Evolutionary conservation across 2,113 vertebrate species (phyloP).

Genomic region (Dicaeum eximium): DNA sequence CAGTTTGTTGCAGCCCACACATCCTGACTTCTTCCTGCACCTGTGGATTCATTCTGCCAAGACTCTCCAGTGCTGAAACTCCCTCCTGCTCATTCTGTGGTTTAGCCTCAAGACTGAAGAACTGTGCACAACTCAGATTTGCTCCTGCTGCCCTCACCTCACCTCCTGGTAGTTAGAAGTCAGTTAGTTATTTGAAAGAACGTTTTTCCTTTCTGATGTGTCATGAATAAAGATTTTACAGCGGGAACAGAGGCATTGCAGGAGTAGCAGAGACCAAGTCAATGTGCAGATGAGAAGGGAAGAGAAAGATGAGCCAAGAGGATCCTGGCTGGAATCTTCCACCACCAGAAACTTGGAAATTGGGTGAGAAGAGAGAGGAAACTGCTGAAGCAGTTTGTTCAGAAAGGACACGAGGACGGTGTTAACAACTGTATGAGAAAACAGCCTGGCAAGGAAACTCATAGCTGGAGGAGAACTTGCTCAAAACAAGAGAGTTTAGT

Average conservation of each 20-base stretch:
- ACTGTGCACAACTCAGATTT: neutral
- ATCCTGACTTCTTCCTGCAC: neutral
- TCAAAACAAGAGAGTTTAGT: neutral
- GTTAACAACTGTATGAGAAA: neutral
- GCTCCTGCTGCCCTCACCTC: neutral
- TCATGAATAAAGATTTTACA: neutral
- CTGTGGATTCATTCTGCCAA: neutral
- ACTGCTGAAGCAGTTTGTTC: neutral
- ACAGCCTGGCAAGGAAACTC: neutral
- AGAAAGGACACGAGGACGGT: neutral
- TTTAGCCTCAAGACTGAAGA: neutral
- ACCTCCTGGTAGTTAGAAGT: neutral
- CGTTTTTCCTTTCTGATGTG: fast-evolving
- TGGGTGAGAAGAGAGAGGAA: neutral
- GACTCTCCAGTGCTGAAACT: neutral
- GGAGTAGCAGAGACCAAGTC: neutral
- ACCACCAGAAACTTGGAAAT: neutral
- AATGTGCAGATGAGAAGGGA: neutral
- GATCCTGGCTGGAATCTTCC: slow-evolving; percentile 1
- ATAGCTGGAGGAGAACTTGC: neutral
- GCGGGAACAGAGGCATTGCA: neutral
- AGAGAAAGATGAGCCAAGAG: neutral
- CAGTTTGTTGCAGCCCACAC: neutral
- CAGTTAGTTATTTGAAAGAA: neutral
- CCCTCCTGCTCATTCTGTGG: neutral